Evolutionary conservation across 1,140 invertebrate genomes (phyloP).

Genomic region (Eriocheir sinensis): DNA sequence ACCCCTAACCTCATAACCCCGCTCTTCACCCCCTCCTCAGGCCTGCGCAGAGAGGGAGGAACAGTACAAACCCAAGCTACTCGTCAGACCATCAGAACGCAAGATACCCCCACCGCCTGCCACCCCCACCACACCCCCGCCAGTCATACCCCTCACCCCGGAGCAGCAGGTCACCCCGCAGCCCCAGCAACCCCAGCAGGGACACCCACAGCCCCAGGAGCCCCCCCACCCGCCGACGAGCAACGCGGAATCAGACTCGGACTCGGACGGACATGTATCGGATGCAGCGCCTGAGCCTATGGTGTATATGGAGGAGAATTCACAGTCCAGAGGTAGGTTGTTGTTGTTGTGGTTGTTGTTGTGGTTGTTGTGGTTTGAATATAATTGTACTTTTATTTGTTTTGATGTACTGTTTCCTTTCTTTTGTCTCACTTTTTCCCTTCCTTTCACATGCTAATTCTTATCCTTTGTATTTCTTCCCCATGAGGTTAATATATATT

Average conservation of each 20-base stretch:
- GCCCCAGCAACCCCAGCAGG: background rate
- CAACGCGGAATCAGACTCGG: conserved; percentile 69
- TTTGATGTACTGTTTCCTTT: no score
- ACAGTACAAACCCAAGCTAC: conserved; percentile 88
- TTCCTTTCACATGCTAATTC: background rate
- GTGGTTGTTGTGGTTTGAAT: background rate
- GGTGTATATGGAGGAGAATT: conserved; percentile 62
- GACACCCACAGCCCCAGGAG: background rate
- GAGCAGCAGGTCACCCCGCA: conserved; percentile 43
- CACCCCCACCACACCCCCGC: conserved; percentile 44
- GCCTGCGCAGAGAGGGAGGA: conserved; percentile 90
- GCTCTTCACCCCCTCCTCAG: conserved; percentile 81
- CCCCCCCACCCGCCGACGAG: conserved; percentile 12
- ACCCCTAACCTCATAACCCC: background rate
- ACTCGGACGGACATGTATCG: conserved; percentile 65
- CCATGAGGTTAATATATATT: no score
- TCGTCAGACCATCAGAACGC: conserved; percentile 79
- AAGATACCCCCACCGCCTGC: conserved; percentile 57
- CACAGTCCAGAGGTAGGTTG: conserved; percentile 56
- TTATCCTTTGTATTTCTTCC: background rate
- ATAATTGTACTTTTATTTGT: no score
- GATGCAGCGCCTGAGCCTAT: conserved; percentile 66
- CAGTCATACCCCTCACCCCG: conserved; percentile 58
- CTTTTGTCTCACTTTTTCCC: no score
- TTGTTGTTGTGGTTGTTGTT: background rate